Evolutionary conservation across 2,888 invertebrate genomes (phyloP), one percentile per base, ranked within the genome.

Genomic region (Synergus itoensis): DNA sequence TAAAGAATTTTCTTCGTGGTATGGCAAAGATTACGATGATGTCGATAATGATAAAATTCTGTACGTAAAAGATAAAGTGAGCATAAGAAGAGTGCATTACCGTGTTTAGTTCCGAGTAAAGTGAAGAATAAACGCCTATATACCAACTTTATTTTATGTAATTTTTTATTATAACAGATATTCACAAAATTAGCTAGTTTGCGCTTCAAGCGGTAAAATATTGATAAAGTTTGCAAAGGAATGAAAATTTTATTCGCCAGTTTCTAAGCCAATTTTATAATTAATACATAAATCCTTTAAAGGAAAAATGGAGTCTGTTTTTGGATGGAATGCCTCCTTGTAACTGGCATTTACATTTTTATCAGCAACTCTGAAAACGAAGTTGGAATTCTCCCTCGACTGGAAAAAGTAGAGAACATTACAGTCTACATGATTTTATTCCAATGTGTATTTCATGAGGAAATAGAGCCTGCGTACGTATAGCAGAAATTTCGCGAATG

Each of bases 401-500:
- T 73, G 36, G 28, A 53, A 53, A 53, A 73, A 73, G 28, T 73
- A 53, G n/a, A 73, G 48, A 48, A 53, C n/a, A 73, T 73, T 73
- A 53, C 36, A 73, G 73, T 73, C 73, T 48, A 36, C 73, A 73
- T 73, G 73, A 73, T 48, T 48, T 73, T 48, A 73, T 53, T 48
- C 73, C 36, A 28, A 73, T 48, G 73, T 73, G 48, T 36, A 53
- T 73, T 73, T 73, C 28, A 53, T 48, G 73, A 73, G 73, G 48
- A 73, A 73, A 48, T 73, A 73, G 73, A 53, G 53, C 28, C 48
- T 48, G 53, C 73, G 73, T 53, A 48, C 48, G 36, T 73, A 53
- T 28, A 73, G 48, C 73, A 73, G 48, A 73, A 73, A 73, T 73
- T 48, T 73, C 53, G 28, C 73, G 48, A 73, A 73, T 73, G 73